Percentiles rank a stretch among this genome's conserved stretches.
Evolutionary conservation across 2,888 invertebrate species (phyloP).

Genomic region (Lepidonotus clava): DNA sequence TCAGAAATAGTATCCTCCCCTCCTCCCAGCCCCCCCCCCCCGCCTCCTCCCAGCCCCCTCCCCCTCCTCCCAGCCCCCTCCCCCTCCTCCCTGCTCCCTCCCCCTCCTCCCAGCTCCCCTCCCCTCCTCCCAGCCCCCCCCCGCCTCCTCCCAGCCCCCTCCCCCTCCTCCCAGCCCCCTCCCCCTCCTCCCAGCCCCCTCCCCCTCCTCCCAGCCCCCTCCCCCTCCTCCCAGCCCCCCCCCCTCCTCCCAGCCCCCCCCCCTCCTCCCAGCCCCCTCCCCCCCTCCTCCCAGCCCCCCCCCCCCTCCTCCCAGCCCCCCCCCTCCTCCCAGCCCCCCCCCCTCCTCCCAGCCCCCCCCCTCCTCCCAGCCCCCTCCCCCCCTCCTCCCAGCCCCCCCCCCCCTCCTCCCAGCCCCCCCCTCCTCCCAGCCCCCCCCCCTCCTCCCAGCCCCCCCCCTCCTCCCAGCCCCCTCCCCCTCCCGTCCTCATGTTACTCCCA

Average conservation of each 20-base stretch:
- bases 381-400: neutral
- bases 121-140: neutral
- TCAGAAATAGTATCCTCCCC: neutral
- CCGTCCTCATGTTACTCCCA: neutral
- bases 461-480: neutral
- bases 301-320: neutral
- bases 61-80: neutral
- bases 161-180: neutral
- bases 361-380: neutral
- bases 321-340: neutral
- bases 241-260: neutral
- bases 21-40: too few species aligned
- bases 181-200: neutral
- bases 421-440: neutral
- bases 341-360: neutral
- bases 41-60: neutral
- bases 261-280: neutral
- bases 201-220: neutral
- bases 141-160: neutral
- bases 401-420: neutral
- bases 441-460: neutral
- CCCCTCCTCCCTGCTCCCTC: neutral
- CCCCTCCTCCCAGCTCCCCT: neutral
- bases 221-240: neutral
- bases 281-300: neutral